Base-by-base conservation (phyloP, 2,113 vertebrate species). In the Mustela lutreola region DNA sequence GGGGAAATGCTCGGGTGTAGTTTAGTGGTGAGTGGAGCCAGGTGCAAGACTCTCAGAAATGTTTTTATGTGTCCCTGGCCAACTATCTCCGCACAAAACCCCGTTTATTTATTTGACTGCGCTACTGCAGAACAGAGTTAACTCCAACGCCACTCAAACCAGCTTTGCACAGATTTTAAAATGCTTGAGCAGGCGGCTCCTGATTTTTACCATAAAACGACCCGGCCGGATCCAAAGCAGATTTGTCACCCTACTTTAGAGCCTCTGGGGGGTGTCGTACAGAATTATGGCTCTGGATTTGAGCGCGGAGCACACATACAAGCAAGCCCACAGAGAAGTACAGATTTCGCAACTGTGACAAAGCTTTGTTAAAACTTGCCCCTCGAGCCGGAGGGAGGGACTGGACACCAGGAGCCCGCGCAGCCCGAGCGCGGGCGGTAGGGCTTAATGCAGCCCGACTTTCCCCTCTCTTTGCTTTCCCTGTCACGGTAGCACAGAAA, bases 401-500 rank as follows among this genome's bases (percentile, higher is more conserved):
- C 22, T 18, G 12, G 89, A 36, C 56, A 7, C 42, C 62, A 2
- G 45, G 63, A 58, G 67, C 19, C 36, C 1, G 26, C 15, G n/a
- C 53, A 31, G 63, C 22, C 33, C 8, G 6, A 21, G 75, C 1
- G n/a, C 50, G 4, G 56, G 81, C 33, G 11, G 60, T 50, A 5
- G n/a, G 21, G 60, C 67, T 5, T 11, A n/a, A 16, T 10, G 60
- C 62, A 11, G n/a, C 39, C 67, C 10, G 42, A 58, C 42, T 94
- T 39, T 45, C 14, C 86, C 50, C 89, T 16, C 7, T 36, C 53
- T 95, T 87, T 80, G 73, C 86, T 90, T 89, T 95, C 89, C 39
- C 82, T 62, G 48, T 80, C 88, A 21, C 81, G 1, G 80, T 33
- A 48, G 53, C 22, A 63, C 73, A 42, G 84, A 95, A 85, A 73